Evolutionary conservation across 2,888 invertebrate genomes (phyloP).

Genomic region (Lycaena phlaeas): DNA sequence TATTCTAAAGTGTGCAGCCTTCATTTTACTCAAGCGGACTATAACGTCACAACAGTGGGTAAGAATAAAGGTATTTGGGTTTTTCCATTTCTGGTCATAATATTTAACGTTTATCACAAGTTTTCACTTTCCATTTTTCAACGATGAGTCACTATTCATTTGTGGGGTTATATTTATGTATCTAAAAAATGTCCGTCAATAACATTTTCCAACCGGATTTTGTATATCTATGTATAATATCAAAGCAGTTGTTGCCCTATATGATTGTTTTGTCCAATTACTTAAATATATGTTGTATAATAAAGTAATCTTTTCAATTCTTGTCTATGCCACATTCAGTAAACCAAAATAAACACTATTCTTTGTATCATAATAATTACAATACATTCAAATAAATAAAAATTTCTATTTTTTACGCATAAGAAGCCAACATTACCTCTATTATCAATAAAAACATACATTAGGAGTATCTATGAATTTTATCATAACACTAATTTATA

Average conservation of each 20-base stretch:
- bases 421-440: no score
- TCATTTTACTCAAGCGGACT: slow-evolving; percentile 60
- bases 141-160: slow-evolving; percentile 10
- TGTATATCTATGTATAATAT: slow-evolving; percentile 15
- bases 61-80: slow-evolving; percentile 65
- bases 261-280: slow-evolving; percentile 11
- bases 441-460: no score
- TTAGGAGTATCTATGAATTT: no score
- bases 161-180: slow-evolving; percentile 2
- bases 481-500: no score
- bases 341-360: no score
- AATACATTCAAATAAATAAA: no score
- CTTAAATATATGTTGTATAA: slow-evolving; percentile 16
- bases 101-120: slow-evolving; percentile 25
- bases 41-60: slow-evolving; percentile 69
- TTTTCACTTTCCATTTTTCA: slow-evolving; percentile 18
- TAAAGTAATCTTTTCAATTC: not conserved
- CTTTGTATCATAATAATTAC: no score
- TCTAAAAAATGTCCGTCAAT: slow-evolving; percentile 13
- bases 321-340: slow-evolving; percentile 2
- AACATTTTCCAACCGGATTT: slow-evolving; percentile 20
- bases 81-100: slow-evolving; percentile 42
- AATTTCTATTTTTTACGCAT: no score
- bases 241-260: slow-evolving; percentile 20
- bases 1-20: slow-evolving; percentile 69